Evolutionary conservation across 2,797 vertebrate species (phyloP).

Genomic region (Mormyrus proboscirostris): DNA sequence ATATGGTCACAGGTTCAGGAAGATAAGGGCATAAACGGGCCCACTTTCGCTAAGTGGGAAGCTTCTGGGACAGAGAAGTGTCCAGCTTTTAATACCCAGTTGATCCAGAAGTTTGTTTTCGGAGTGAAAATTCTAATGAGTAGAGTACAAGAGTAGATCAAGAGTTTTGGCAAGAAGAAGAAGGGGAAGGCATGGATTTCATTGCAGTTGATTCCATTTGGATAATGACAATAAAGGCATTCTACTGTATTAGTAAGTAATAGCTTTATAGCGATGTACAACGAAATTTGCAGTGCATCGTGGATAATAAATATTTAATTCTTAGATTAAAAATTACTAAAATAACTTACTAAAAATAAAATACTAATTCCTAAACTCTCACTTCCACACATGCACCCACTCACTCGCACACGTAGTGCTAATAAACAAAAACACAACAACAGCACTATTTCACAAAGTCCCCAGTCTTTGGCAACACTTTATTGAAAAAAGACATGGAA

Average conservation of each 20-base stretch:
- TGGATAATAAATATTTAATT: too few species aligned
- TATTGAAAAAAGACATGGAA: not conserved
- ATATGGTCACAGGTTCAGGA: not conserved
- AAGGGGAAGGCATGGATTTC: not conserved
- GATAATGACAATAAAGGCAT: not conserved
- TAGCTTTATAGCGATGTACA: too few species aligned
- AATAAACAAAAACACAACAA: too few species aligned
- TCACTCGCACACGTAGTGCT: too few species aligned
- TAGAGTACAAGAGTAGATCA: not conserved
- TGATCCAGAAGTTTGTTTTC: not conserved
- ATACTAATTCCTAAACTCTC: too few species aligned
- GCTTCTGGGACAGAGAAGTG: not conserved
- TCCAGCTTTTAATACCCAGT: not conserved
- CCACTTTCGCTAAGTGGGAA: not conserved
- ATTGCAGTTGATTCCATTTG: not conserved
- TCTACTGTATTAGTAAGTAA: not conserved
- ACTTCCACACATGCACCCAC: too few species aligned
- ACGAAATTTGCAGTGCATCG: too few species aligned
- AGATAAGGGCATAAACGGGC: not conserved
- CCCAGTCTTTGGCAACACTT: too few species aligned
- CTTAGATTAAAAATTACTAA: too few species aligned
- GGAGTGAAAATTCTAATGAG: not conserved
- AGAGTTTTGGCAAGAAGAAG: not conserved
- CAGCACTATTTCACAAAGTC: too few species aligned
- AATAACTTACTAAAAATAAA: too few species aligned